These are phyloP conservation scores for Luehdorfia chinensis DNA, from an alignment of 1,140 invertebrate species.

Conservation along the genomic window DNA sequence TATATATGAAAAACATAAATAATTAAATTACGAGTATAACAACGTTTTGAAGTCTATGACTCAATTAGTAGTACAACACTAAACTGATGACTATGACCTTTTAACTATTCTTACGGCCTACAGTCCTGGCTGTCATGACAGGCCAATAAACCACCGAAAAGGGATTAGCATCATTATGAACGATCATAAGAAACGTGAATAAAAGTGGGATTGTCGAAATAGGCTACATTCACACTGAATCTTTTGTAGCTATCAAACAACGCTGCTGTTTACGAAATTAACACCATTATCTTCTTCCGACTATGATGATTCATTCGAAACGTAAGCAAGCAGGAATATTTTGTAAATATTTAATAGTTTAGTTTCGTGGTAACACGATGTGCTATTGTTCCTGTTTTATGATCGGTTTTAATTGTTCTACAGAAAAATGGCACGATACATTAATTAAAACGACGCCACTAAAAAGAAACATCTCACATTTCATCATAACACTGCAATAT, in stretches of 20 bases:
- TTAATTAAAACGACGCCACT: no score
- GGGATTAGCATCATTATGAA: slow-evolving; percentile 8
- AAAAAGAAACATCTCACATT: no score
- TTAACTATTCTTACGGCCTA: background rate
- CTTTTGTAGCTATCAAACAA: slow-evolving; percentile 28
- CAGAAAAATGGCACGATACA: no score
- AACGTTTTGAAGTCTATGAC: no score
- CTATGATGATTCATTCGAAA: slow-evolving; percentile 14
- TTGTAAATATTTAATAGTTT: background rate
- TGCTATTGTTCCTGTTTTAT: no score
- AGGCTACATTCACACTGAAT: slow-evolving; percentile 19
- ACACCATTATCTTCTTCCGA: slow-evolving; percentile 37
- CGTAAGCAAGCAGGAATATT: background rate
- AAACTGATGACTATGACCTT: slow-evolving; percentile 2
- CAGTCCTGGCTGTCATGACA: slow-evolving; percentile 3
- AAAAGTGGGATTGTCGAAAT: slow-evolving; percentile 3
- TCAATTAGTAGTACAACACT: slow-evolving; percentile 6
- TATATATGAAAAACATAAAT: no score
- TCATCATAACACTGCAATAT: no score
- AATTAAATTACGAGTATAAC: no score
- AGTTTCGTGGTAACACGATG: background rate
- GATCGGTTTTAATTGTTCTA: no score
- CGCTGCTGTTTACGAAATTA: slow-evolving; percentile 42
- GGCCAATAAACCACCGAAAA: slow-evolving; percentile 7
- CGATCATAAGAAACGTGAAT: slow-evolving; percentile 3